Base-by-base conservation (phyloP, 2,888 invertebrate species). In the Lepidonotus clava region DNA sequence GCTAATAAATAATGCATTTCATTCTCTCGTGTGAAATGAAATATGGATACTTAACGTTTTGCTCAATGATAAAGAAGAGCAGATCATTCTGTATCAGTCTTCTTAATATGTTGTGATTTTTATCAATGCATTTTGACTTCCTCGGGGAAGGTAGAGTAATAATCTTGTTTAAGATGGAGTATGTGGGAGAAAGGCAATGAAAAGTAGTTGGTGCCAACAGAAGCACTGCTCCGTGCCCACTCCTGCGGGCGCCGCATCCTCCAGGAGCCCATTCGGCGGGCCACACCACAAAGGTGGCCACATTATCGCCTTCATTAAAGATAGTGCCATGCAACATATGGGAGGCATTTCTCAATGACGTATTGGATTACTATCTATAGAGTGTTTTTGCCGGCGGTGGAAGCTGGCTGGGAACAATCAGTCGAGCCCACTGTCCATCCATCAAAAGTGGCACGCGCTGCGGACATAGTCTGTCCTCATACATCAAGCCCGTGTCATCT, bases 341-440 rank as follows among this genome's bases (percentile, higher is more conserved):
- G 80, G 46, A 80, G 80, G 51, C 80, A 80, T 80, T 51, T 80
- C 46, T 80, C 46, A 46, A 46, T 80, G 80, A 80, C 80, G 80
- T 51, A 80, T 80, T 80, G 80, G 80, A 80, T 80, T 46, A 46
- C 80, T 80, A 80, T 80, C 80, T 41, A 32, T 80, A 38, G 71
- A 38, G 80, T 28, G 80, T 80, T 41, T 80, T 41, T 21, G 46
- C 80, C 32, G 51, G 51, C 24, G 11, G 80, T 34, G 36, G 76
- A 28, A 11, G 36, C 38, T 76, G 36, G 76, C 76, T 36, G 36
- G 34, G 80, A 46, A 51, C 80, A 80, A 80, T 80, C 80, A 80
- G 80, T 46, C 41, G n/a, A 28, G 80, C 46, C 46, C 80, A 11
- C n/a, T 46, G 51, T 46, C 51, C 80, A 80, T 80, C 80, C 80